phyloP scores from a whole-genome alignment of 2,888 invertebrate species.

The Rosalia funebris region DNA sequence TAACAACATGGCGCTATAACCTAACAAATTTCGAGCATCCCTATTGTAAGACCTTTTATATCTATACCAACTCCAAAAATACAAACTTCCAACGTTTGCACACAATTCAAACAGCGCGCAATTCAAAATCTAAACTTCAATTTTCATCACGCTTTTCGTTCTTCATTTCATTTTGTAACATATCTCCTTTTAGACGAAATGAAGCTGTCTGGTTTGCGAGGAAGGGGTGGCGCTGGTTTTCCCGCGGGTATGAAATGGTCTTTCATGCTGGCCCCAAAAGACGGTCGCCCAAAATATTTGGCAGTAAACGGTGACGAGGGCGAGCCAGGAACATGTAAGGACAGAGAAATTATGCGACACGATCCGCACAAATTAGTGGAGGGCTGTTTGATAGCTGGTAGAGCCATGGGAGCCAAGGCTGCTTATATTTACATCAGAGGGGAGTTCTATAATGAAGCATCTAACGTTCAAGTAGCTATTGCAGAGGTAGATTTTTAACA shows the following conservation, averaged over 20 bases:
- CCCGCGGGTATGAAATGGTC: conserved; percentile 99
- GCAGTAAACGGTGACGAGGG: conserved; percentile 99
- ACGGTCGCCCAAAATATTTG: conserved; percentile 96
- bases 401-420: conserved; percentile 95
- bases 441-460: conserved; percentile 99
- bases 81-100: too few species aligned
- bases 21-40: too few species aligned
- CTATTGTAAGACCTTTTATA: too few species aligned
- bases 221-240: conserved; percentile 99
- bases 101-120: too few species aligned
- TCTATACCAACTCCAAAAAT: too few species aligned
- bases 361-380: conserved; percentile 98
- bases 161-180: too few species aligned
- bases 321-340: conserved; percentile 99
- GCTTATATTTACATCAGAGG: conserved; percentile 99
- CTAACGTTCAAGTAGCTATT: conserved; percentile 97
- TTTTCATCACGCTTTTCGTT: too few species aligned
- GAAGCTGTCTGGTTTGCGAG: conserved; percentile 93
- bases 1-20: too few species aligned
- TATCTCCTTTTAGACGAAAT: conserved; percentile 78
- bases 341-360: conserved; percentile 98
- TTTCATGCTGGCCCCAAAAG: conserved; percentile 98
- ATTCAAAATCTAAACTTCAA: too few species aligned
- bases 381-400: conserved; percentile 95
- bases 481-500: conserved; percentile 87